Conservation (phyloP, 1,140 invertebrate genomes). For the Calephelis nemesis region DNA sequence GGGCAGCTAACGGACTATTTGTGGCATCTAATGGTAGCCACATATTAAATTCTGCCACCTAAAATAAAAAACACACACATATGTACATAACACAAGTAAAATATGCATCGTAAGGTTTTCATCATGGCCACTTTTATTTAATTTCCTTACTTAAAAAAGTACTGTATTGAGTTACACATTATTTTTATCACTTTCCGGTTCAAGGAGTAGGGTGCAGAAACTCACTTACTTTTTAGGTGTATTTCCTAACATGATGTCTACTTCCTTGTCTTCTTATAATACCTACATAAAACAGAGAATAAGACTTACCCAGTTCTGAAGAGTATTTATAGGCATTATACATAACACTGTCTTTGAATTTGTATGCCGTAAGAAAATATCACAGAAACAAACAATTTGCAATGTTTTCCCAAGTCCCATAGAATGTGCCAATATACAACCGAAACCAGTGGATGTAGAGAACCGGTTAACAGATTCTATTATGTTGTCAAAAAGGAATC, state of each 20-base stretch:
- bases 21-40: constrained; percentile 85
- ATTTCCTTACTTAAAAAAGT: no score
- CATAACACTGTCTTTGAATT: constrained; percentile 93
- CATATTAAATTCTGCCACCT: constrained; percentile 96
- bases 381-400: constrained; percentile 97
- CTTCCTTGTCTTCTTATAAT: no score
- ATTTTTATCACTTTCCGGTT: no score
- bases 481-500: constrained; percentile 98
- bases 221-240: neutral
- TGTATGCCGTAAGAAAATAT: constrained; percentile 96
- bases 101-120: no score
- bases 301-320: constrained; percentile 94
- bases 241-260: no score
- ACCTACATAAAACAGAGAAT: neutral
- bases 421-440: constrained; percentile 98
- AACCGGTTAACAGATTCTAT: constrained; percentile 94
- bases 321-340: constrained; percentile 99
- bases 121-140: no score
- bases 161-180: no score
- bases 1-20: constrained; percentile 76
- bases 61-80: constrained; percentile 24
- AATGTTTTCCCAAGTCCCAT: constrained; percentile 99
- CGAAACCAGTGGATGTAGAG: constrained; percentile 95
- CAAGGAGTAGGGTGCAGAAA: no score
- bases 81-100: no score